A percentile compares a stretch with the other conserved stretches of the same genome.
Evolutionary conservation across 2,113 vertebrate genomes (phyloP).

Genomic region (Embiotoca jacksoni): DNA sequence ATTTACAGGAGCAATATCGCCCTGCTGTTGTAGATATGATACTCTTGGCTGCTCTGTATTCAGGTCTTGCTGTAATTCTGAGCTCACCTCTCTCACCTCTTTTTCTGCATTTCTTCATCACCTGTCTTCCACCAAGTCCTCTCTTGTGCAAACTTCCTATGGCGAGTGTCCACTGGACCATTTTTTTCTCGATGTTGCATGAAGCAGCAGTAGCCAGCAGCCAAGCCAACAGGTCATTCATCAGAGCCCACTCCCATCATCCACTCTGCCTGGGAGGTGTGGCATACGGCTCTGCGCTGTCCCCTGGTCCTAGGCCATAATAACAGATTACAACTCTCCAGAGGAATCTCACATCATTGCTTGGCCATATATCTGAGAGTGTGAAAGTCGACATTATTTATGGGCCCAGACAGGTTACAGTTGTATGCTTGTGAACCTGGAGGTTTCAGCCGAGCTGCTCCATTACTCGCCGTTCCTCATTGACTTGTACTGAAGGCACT

Average conservation of each 20-base stretch:
- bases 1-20: neutral
- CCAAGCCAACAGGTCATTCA: conserved; percentile 72
- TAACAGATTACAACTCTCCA: conserved; percentile 77
- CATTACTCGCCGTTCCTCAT: conserved; percentile 50
- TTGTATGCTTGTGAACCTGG: conserved; percentile 65
- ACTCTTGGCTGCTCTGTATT: conserved; percentile 15
- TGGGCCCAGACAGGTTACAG: conserved; percentile 66
- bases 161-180: conserved; percentile 54
- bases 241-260: conserved; percentile 70
- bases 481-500: conserved; percentile 40
- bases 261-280: conserved; percentile 69
- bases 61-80: conserved; percentile 6
- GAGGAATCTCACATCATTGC: conserved; percentile 77
- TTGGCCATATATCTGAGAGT: conserved; percentile 71
- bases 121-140: conserved; percentile 26
- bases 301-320: conserved; percentile 68
- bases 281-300: conserved; percentile 60
- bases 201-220: conserved; percentile 65
- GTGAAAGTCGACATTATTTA: conserved; percentile 74
- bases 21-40: neutral
- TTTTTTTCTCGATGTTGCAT: conserved; percentile 69
- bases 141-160: conserved; percentile 52
- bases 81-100: conserved; percentile 29
- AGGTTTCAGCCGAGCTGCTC: conserved; percentile 49
- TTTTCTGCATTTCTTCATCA: conserved; percentile 42